A percentile compares a stretch with the other conserved stretches of the same genome.
These are phyloP conservation scores for Tympanoctomys barrerae DNA, from an alignment of 2,797 vertebrate genomes.

Conservation along the genomic window DNA sequence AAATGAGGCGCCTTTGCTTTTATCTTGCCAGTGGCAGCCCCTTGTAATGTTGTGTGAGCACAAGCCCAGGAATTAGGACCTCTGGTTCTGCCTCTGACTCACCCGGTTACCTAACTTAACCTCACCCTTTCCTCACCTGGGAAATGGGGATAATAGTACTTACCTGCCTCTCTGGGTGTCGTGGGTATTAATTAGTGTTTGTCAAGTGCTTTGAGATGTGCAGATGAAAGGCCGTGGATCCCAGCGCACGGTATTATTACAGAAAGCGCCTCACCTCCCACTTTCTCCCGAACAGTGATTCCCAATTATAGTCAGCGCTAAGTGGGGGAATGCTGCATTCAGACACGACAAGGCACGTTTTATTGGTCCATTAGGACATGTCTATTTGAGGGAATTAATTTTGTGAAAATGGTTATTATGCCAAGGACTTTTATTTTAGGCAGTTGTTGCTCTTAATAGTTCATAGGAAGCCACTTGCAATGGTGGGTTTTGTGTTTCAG, in stretches of 20 bases:
- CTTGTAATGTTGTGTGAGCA: slow-evolving; percentile 54
- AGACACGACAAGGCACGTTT: slow-evolving; percentile 84
- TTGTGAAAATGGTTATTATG: slow-evolving; percentile 79
- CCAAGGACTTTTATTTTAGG: slow-evolving; percentile 77
- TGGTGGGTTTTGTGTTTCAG: slow-evolving; percentile 58
- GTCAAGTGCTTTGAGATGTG: slow-evolving; percentile 80
- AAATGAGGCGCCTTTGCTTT: slow-evolving; percentile 68
- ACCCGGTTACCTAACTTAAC: slow-evolving; percentile 78
- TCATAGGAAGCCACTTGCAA: slow-evolving; percentile 69
- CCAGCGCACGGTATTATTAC: slow-evolving; percentile 66
- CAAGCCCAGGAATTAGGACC: slow-evolving; percentile 64
- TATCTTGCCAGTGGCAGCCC: slow-evolving; percentile 70
- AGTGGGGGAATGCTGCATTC: slow-evolving; percentile 67
- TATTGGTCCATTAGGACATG: slow-evolving; percentile 81
- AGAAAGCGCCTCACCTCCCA: slow-evolving; percentile 59
- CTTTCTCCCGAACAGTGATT: slow-evolving; percentile 78
- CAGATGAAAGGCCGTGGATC: slow-evolving; percentile 82
- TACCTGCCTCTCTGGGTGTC: slow-evolving; percentile 69
- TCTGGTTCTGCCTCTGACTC: slow-evolving; percentile 68
- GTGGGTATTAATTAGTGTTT: slow-evolving; percentile 82
- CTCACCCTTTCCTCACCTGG: slow-evolving; percentile 76
- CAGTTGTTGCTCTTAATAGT: slow-evolving; percentile 71
- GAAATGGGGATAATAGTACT: slow-evolving; percentile 80
- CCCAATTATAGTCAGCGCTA: slow-evolving; percentile 75
- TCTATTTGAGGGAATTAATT: slow-evolving; percentile 81